Conservation (phyloP, 2,797 vertebrate species). For the Intellagama lesueurii region DNA sequence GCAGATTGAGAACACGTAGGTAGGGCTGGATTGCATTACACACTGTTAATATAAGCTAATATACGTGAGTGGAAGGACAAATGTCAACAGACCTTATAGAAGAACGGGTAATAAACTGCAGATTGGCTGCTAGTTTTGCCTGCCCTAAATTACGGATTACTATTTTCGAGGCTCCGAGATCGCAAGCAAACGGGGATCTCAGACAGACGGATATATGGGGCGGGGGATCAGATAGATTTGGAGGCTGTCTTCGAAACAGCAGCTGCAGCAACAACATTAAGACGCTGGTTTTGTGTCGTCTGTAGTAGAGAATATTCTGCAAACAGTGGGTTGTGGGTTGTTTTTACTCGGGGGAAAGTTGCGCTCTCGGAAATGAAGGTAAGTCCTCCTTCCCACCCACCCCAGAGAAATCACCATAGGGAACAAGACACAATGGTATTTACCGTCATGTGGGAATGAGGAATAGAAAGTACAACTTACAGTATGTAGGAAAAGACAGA, state of each 20-base stretch:
- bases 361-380: not conserved
- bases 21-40: too few relatives aligned
- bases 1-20: not conserved
- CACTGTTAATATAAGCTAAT: not conserved
- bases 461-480: not conserved
- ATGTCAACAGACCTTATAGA: not conserved
- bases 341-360: not conserved
- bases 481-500: not conserved
- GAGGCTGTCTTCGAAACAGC: not conserved
- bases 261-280: not conserved
- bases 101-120: slow-evolving; percentile 3
- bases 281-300: not conserved
- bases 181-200: not conserved
- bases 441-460: not conserved
- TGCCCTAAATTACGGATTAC: not conserved
- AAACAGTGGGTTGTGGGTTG: not conserved
- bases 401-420: not conserved
- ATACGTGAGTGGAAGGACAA: not conserved
- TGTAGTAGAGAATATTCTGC: not conserved
- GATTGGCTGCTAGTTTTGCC: not conserved
- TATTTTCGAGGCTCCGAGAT: slow-evolving; percentile 4
- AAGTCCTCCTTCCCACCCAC: not conserved
- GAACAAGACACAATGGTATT: not conserved
- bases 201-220: not conserved
- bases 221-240: not conserved